Evolutionary conservation across 37 sponge, comb jelly and placozoan species (phyloP).

Genomic region (Spongilla lacustris): DNA sequence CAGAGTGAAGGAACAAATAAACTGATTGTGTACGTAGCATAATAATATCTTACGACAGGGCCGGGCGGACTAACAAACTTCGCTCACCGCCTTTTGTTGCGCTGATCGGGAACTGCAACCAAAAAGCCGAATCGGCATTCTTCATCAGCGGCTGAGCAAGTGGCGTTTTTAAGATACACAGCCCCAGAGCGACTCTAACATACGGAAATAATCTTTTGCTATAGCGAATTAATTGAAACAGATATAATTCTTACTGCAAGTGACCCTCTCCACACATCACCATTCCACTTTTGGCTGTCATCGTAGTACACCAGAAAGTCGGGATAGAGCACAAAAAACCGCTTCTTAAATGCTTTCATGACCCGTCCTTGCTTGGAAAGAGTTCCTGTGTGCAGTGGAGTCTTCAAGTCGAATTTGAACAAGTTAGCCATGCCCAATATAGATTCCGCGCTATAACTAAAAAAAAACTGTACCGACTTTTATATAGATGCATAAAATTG

Average conservation of each 20-base stretch:
- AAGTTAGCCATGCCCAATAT: background rate
- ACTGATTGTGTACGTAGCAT: too few relatives aligned
- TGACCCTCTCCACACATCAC: background rate
- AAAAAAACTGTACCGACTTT: too few relatives aligned
- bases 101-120: background rate
- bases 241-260: background rate
- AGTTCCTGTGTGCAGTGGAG: background rate
- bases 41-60: too few relatives aligned
- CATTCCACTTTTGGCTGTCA: background rate
- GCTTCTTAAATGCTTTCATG: background rate
- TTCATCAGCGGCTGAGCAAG: background rate
- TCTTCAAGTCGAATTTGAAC: background rate
- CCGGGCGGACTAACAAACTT: too few relatives aligned
- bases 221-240: background rate
- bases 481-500: background rate
- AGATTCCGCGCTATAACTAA: too few relatives aligned
- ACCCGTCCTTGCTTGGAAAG: background rate
- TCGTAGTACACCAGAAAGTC: background rate
- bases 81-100: background rate
- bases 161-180: background rate
- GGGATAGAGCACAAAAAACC: background rate
- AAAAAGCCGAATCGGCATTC: background rate
- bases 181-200: background rate
- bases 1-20: too few relatives aligned
- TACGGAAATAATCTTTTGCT: background rate